These are phyloP conservation scores for Aphaenogaster rudis DNA, from an alignment of 1,140 invertebrate species.

Conservation along the genomic window DNA sequence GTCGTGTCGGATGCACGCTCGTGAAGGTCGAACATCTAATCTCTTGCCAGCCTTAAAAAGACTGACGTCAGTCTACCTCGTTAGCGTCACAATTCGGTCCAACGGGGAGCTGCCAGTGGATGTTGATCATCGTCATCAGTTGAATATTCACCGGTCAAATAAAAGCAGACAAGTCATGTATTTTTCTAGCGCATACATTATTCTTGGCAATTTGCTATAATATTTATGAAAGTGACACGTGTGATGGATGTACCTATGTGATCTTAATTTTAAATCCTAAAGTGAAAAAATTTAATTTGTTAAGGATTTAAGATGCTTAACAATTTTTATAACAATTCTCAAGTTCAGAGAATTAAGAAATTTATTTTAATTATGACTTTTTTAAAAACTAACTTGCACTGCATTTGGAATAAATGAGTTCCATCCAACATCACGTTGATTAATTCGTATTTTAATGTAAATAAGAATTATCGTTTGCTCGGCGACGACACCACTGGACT, in stretches of 20 bases:
- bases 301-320: background rate
- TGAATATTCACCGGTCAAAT: background rate
- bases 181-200: background rate
- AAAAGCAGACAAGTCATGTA: background rate
- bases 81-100: conserved; percentile 18
- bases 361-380: conserved; percentile 15
- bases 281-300: background rate
- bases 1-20: conserved; percentile 22
- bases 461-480: background rate
- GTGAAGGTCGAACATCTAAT: conserved; percentile 45
- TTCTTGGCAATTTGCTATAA: background rate
- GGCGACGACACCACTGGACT: conserved; percentile 17
- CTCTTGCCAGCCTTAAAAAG: conserved; percentile 71
- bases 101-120: conserved; percentile 11
- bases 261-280: background rate
- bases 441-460: background rate
- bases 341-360: background rate
- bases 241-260: background rate
- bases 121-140: conserved; percentile 46
- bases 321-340: background rate
- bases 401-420: background rate
- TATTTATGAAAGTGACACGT: background rate
- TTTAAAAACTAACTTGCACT: background rate
- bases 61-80: conserved; percentile 67
- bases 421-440: background rate